Conservation (phyloP, 2,888 invertebrate genomes). For the Idaea biselata region DNA sequence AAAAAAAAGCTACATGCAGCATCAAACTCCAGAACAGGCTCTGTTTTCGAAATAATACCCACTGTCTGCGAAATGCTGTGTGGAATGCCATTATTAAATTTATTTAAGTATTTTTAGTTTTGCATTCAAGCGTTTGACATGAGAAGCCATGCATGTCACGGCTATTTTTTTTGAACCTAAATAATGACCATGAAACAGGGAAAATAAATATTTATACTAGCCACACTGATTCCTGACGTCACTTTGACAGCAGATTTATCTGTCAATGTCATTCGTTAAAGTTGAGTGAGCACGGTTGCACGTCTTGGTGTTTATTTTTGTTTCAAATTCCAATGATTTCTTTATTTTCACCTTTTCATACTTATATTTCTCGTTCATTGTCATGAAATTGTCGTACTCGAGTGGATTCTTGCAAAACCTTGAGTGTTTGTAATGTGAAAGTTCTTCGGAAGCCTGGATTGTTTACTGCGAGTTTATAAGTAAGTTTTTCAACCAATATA, state of each 20-base stretch:
- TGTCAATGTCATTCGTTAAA: background rate
- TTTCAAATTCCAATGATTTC: background rate
- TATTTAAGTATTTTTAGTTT: too few relatives aligned
- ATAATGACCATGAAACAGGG: too few relatives aligned
- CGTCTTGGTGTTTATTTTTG: background rate
- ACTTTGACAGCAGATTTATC: background rate
- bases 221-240: background rate
- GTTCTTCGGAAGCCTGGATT: background rate
- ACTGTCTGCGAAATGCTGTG: too few relatives aligned
- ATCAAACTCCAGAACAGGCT: too few relatives aligned
- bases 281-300: background rate
- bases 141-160: too few relatives aligned
- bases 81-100: too few relatives aligned
- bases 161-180: too few relatives aligned
- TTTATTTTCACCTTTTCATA: background rate
- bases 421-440: background rate
- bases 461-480: background rate
- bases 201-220: background rate
- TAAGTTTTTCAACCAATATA: background rate
- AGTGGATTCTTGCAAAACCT: background rate
- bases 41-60: too few relatives aligned
- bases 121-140: too few relatives aligned
- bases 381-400: background rate
- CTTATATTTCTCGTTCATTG: background rate
- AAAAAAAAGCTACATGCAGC: too few relatives aligned